phyloP scores from a whole-genome alignment of 2,113 vertebrate genomes.

The Paraplagusia blochii region DNA sequence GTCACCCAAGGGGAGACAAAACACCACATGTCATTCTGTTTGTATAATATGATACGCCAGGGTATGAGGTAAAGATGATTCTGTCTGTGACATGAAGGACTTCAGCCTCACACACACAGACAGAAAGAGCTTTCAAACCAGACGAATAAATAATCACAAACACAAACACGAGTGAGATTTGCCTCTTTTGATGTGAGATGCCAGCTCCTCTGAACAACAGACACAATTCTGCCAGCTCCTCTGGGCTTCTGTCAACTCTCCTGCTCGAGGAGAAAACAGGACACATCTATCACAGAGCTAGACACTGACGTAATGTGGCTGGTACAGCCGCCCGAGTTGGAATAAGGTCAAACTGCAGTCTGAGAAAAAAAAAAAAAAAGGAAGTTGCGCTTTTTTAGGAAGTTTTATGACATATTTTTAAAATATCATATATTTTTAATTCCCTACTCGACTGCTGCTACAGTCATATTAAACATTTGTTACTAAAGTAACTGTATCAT shows the following conservation, averaged over 20 bases:
- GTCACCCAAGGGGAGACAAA: constrained; percentile 60
- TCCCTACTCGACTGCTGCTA: background rate
- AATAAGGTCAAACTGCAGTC: constrained; percentile 30
- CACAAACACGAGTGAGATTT: constrained; percentile 1
- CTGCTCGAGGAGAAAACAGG: constrained; percentile 44
- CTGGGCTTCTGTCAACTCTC: constrained; percentile 48
- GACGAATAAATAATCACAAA: background rate
- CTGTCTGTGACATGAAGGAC: constrained; percentile 44
- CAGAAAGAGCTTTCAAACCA: background rate
- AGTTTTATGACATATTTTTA: background rate
- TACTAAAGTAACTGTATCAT: too few species aligned
- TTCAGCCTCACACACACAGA: constrained; percentile 4
- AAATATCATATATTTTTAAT: background rate
- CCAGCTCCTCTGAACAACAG: constrained; percentile 55
- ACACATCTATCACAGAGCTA: constrained; percentile 49
- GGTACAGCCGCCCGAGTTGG: constrained; percentile 19
- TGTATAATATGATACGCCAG: constrained; percentile 23
- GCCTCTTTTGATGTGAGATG: constrained; percentile 53
- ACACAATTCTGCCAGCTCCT: constrained; percentile 58
- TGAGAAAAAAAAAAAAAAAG: constrained; percentile 3
- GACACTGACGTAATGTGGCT: constrained; percentile 49
- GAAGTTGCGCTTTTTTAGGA: constrained; percentile 12
- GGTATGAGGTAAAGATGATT: constrained; percentile 31
- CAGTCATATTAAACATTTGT: background rate
- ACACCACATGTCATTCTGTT: constrained; percentile 29